Percentiles rank a stretch among this genome's conserved stretches.
Evolutionary conservation across 1,140 invertebrate genomes (phyloP).

Genomic region (Drosophila mauritiana): DNA sequence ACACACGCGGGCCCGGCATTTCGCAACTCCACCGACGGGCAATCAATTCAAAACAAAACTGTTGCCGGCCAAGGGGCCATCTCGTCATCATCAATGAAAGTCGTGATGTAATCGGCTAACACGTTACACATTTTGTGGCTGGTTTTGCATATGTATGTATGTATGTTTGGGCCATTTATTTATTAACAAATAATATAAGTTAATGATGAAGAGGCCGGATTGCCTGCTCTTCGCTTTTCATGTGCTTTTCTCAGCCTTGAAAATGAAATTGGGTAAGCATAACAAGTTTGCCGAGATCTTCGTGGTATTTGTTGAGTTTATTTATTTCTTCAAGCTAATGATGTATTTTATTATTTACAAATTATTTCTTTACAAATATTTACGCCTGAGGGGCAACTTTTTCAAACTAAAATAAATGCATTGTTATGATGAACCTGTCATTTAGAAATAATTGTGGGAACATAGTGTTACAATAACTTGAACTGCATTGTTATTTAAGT

Average conservation of each 20-base stretch:
- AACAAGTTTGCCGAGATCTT: not conserved
- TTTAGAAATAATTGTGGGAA: constrained; percentile 2
- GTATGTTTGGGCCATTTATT: constrained; percentile 32
- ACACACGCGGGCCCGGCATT: constrained; percentile 7
- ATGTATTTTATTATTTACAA: constrained; percentile 5
- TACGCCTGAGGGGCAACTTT: not conserved
- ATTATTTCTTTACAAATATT: constrained; percentile 4
- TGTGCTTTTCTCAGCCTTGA: constrained; percentile 24
- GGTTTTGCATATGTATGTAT: constrained; percentile 27
- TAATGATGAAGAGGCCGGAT: constrained; percentile 21
- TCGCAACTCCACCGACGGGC: constrained; percentile 33
- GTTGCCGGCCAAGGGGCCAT: constrained; percentile 38
- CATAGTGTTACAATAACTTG: not conserved
- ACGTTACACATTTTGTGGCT: constrained; percentile 34
- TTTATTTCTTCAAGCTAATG: not conserved
- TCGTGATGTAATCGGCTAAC: constrained; percentile 50
- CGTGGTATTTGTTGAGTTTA: not conserved
- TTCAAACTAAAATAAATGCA: not conserved
- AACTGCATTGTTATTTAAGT: not conserved
- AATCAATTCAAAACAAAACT: constrained; percentile 48
- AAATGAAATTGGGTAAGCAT: constrained; percentile 5
- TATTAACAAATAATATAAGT: constrained; percentile 57
- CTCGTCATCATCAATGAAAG: constrained; percentile 45
- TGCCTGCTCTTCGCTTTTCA: constrained; percentile 11
- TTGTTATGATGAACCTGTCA: not conserved